Evolutionary conservation across 2,797 vertebrate species (phyloP), one percentile per base, ranked within the genome.

Genomic region (Peromyscus melanophrys): DNA sequence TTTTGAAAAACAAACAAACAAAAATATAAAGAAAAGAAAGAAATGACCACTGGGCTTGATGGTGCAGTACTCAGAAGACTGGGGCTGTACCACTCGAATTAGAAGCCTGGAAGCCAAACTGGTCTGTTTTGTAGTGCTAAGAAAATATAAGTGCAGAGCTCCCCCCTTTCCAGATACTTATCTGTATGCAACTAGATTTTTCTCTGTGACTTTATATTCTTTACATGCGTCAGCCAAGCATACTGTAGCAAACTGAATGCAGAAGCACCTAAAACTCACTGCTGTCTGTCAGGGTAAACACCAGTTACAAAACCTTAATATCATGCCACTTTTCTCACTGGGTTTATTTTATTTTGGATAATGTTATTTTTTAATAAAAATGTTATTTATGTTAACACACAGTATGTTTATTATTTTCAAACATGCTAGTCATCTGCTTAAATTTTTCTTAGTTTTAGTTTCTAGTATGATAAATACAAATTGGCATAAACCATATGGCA

Each of bases 331-430:
- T 65, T 76, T 80, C 25, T 65, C 17, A 34, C 81, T 55, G 67
- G 19, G 5, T 59, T 59, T 75, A 57, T 59, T 80, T 91, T 78
- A 52, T 91, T 85, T 96, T 84, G 57, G 65, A 76, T 90, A 84
- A 80, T 90, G 49, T 67, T 78, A 78, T 67, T 80, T 89, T 90
- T 75, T 19, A 40, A 43, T 92, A 49, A 96, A 92, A 83, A 52
- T 57, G 10, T 61, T 73, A 89, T 89, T 87, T 94, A 84, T 90
- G 88, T 90, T 71, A 95, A 49, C 7, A 31, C 19, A 6, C 2
- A 71, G 5, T 73, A 52, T 55, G 4, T 77, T 90, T 95, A 61
- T 95, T 95, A 69, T 82, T 91, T 93, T 86, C 71, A 96, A 89
- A 52, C 65, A n/a, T 6, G 4, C 77, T 92, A 78, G 31, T 76